A percentile compares a stretch with the other conserved stretches of the same genome.
These are phyloP conservation scores for Crocodylus rhombifer DNA, from an alignment of 2,797 vertebrate genomes.

Conservation along the genomic window DNA sequence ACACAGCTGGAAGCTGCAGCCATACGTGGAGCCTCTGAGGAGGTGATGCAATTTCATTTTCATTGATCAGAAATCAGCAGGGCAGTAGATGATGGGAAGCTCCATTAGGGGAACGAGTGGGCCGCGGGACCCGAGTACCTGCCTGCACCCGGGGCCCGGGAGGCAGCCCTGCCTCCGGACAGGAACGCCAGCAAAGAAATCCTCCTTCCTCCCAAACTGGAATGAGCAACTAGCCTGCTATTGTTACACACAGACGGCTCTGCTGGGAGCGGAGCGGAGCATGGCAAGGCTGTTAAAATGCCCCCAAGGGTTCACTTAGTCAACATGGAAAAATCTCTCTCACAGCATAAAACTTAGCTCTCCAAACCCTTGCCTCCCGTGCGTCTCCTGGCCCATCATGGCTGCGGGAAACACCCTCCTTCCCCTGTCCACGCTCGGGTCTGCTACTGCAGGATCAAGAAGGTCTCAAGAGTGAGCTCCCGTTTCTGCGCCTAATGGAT, in stretches of 20 bases:
- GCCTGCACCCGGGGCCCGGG: conserved; percentile 67
- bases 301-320: conserved; percentile 44
- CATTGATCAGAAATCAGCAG: conserved; percentile 91
- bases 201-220: neutral
- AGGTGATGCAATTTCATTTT: conserved; percentile 89
- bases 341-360: rapidly evolving
- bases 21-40: conserved; percentile 84
- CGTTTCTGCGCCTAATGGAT: rapidly evolving
- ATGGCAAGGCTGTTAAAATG: conserved; percentile 21
- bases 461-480: neutral
- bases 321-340: neutral
- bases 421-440: neutral
- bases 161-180: conserved; percentile 15
- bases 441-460: neutral
- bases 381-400: no score
- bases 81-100: conserved; percentile 89
- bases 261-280: neutral
- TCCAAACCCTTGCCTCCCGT: no score
- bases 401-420: no score
- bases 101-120: conserved; percentile 83
- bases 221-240: neutral
- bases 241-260: neutral
- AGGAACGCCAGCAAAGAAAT: neutral
- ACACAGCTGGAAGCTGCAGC: conserved; percentile 86
- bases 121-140: conserved; percentile 73